These are phyloP conservation scores for Halyomorpha halys DNA, from an alignment of 1,140 invertebrate genomes.

Conservation along the genomic window DNA sequence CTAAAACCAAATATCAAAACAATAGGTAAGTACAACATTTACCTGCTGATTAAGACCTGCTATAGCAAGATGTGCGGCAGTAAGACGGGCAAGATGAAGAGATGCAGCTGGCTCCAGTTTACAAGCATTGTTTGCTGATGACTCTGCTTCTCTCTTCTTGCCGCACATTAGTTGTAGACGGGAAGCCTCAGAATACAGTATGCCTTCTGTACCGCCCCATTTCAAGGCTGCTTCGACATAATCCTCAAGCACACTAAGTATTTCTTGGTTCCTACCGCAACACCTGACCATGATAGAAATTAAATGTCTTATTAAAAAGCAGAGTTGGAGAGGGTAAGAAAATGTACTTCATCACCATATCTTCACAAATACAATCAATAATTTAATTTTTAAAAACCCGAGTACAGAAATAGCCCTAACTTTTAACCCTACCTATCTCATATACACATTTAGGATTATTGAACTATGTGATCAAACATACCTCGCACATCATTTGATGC, in stretches of 20 bases:
- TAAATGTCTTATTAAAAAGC: background rate
- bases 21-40: background rate
- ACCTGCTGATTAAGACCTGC: constrained; percentile 25
- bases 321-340: too few relatives aligned
- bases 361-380: too few relatives aligned
- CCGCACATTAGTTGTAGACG: background rate
- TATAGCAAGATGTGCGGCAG: constrained; percentile 54
- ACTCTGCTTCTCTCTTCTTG: background rate
- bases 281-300: background rate
- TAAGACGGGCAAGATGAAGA: constrained; percentile 69
- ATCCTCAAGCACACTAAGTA: constrained; percentile 54
- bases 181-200: background rate
- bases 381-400: too few relatives aligned
- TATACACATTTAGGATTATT: too few relatives aligned
- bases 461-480: too few relatives aligned
- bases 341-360: too few relatives aligned
- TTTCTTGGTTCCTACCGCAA: constrained; percentile 55
- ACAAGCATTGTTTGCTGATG: background rate
- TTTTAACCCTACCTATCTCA: too few relatives aligned
- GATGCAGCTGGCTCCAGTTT: constrained; percentile 48
- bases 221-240: constrained; percentile 60
- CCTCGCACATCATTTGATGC: too few relatives aligned
- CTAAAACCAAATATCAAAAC: too few relatives aligned
- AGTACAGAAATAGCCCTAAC: too few relatives aligned
- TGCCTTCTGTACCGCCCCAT: background rate